These are phyloP conservation scores for Boloria selene DNA, from an alignment of 2,888 invertebrate genomes.

Conservation along the genomic window DNA sequence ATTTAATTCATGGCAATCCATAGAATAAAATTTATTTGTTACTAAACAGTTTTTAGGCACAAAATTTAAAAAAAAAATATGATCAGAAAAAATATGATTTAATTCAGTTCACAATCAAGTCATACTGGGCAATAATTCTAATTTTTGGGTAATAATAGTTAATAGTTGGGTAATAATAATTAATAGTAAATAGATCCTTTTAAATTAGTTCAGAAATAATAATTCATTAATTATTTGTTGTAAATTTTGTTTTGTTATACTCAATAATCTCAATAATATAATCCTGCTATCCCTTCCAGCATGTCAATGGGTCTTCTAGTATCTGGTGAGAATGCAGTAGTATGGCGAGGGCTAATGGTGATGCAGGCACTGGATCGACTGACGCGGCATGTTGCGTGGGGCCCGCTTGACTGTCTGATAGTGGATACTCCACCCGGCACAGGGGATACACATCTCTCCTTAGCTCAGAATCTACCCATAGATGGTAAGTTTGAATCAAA, in stretches of 20 bases:
- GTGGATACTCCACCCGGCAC: constrained; percentile 98
- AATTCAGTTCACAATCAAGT: too few species aligned
- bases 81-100: too few species aligned
- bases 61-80: too few species aligned
- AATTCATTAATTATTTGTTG: background rate
- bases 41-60: too few species aligned
- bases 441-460: constrained; percentile 95
- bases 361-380: constrained; percentile 96
- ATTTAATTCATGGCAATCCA: too few species aligned
- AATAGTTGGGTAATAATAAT: too few species aligned
- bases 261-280: too few species aligned
- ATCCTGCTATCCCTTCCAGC: constrained; percentile 70
- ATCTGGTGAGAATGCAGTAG: constrained; percentile 91
- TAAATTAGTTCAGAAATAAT: too few species aligned
- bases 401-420: constrained; percentile 91
- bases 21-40: too few species aligned
- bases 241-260: background rate
- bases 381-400: constrained; percentile 94
- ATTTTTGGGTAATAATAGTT: too few species aligned
- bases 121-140: too few species aligned
- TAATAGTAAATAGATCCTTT: too few species aligned
- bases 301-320: constrained; percentile 98
- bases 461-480: constrained; percentile 94
- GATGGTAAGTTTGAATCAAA: constrained; percentile 77
- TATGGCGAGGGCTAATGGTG: constrained; percentile 98